A percentile compares a stretch with the other conserved stretches of the same genome.
These are phyloP conservation scores for Desmodus rotundus DNA, from an alignment of 2,113 vertebrate genomes.

Conservation along the genomic window DNA sequence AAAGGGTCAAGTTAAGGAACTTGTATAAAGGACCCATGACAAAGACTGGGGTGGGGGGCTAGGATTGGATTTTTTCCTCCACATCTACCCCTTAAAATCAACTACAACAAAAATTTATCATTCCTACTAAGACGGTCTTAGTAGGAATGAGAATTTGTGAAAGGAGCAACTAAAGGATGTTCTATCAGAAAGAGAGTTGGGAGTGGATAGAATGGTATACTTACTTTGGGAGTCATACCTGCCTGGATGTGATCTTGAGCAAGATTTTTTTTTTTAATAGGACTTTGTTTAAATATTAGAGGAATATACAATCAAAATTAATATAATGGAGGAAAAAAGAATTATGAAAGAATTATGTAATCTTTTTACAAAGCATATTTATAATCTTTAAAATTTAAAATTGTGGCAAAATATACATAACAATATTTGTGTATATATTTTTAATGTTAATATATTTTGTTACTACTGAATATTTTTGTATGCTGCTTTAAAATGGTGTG, in stretches of 20 bases:
- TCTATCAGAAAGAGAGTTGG: not conserved
- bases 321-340: not conserved
- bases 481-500: not conserved
- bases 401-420: not conserved
- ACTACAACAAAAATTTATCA: not conserved
- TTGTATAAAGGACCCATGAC: no score
- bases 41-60: no score
- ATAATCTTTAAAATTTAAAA: not conserved
- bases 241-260: not conserved
- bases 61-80: not conserved
- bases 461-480: not conserved
- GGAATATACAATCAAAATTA: not conserved
- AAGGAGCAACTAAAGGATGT: not conserved
- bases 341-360: not conserved
- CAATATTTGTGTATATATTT: not conserved
- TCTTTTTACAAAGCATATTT: not conserved
- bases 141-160: not conserved
- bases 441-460: not conserved
- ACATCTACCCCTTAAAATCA: not conserved
- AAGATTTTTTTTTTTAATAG: not conserved
- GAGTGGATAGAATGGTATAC: not conserved
- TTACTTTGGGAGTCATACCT: not conserved
- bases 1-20: no score
- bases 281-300: not conserved
- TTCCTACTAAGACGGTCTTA: not conserved